These are phyloP conservation scores for Ibycter americanus DNA, from an alignment of 2,797 vertebrate genomes.

Conservation along the genomic window DNA sequence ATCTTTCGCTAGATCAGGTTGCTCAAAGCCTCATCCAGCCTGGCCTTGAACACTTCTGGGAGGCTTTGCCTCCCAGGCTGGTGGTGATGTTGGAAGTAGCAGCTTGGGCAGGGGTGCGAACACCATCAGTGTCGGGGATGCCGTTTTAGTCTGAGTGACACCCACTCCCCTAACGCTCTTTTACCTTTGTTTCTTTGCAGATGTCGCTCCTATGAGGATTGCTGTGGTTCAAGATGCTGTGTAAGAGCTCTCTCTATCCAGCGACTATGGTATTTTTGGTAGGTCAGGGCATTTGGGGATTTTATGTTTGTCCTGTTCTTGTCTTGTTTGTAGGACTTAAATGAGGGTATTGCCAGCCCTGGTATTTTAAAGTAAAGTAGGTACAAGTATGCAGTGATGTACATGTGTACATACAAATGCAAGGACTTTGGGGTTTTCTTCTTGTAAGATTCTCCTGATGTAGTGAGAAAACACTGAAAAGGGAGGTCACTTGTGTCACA, in stretches of 20 bases:
- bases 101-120: neutral
- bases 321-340: neutral
- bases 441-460: neutral
- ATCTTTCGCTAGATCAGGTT: neutral
- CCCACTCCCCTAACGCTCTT: neutral
- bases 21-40: accelerated
- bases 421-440: neutral
- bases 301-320: neutral
- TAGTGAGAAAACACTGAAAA: neutral
- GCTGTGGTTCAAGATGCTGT: conserved; percentile 95
- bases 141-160: neutral
- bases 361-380: neutral
- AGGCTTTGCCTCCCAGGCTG: neutral
- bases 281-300: conserved; percentile 57
- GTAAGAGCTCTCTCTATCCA: conserved; percentile 95
- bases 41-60: neutral
- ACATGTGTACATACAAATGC: neutral
- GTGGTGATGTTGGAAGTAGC: neutral
- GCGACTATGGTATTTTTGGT: conserved; percentile 98
- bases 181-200: conserved; percentile 66
- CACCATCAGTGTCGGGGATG: neutral
- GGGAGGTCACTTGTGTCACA: neutral
- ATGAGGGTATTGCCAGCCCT: neutral
- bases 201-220: conserved; percentile 98
- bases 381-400: neutral